A percentile compares a stretch with the other conserved stretches of the same genome.
phyloP scores from a whole-genome alignment of 2,888 invertebrate species.

The Dicranocentrus wangi region DNA sequence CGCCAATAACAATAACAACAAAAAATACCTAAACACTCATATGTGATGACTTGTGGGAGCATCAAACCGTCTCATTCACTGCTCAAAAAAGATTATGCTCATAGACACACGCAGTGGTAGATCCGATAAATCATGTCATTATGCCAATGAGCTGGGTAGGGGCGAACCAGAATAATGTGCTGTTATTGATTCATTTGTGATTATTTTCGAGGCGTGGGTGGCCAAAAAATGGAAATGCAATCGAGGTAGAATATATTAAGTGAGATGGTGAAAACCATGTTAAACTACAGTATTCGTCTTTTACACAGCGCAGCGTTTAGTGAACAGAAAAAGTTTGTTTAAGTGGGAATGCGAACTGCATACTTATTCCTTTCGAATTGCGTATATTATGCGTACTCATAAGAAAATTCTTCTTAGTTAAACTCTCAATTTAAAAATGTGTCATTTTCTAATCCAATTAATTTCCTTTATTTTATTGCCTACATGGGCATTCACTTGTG shows the following conservation, averaged over 20 bases:
- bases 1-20: constrained; percentile 17
- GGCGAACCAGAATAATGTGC: constrained; percentile 49
- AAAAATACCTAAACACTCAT: constrained; percentile 9
- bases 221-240: constrained; percentile 53
- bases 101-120: constrained; percentile 29
- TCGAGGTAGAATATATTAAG: background rate
- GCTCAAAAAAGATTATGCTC: too few relatives aligned
- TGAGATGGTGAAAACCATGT: background rate
- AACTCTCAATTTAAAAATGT: constrained; percentile 28
- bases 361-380: too few relatives aligned
- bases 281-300: too few relatives aligned
- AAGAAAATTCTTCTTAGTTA: too few relatives aligned
- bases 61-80: too few relatives aligned
- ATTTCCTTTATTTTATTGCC: constrained; percentile 37
- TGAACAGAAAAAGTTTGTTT: too few relatives aligned
- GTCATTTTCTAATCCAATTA: constrained; percentile 58
- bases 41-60: too few relatives aligned
- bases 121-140: constrained; percentile 62
- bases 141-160: constrained; percentile 61
- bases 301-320: too few relatives aligned
- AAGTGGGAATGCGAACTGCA: too few relatives aligned
- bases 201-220: constrained; percentile 57
- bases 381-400: too few relatives aligned
- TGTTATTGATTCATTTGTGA: constrained; percentile 59
- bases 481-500: constrained; percentile 18